Evolutionary conservation across 1,140 invertebrate species (phyloP), one percentile per base, ranked within the genome.

Genomic region (Cotesia chilonis): DNA sequence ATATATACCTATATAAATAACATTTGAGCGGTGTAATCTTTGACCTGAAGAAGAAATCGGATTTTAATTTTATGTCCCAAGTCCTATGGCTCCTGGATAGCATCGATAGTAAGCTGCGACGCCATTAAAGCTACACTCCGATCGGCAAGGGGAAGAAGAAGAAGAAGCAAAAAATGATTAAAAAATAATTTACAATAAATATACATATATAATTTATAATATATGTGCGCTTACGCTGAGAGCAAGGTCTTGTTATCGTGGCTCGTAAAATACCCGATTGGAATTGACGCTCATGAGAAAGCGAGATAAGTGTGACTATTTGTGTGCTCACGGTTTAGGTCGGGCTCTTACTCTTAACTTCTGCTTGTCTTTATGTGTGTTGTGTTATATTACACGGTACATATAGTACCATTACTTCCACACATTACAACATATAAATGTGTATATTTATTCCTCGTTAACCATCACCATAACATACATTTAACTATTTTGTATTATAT

Each of bases 251-350:
- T 65, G 71, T 72, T 72, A 72, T 72, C 71, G 65, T 59, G 20
- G 55, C 71, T 72, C 71, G 71, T 72, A 72, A 72, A 67, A 68
- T 52, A 41, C 67, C 61, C 71, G 71, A 72, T 72, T 72, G 68
- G 67, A 72, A 72, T 72, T 72, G 71, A 68, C 71, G 65, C 55
- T 67, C 71, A 72, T 67, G 65, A 52, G 71, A 72, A 72, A 72
- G 71, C 67, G 57, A 68, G 71, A 72, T 72, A 72, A 72, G 67
- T 47, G 57, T 20, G 17, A 59, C 57, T 59, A 59, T 59, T 59
- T 59, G 57, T 59, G 57, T 20, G 17, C 17, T 59, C 57, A 47
- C 10, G 41, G 41, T 9, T 10, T 47, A 6, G 41, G 41, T 6
- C 41, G 6, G 6, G 41, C 6, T 47, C 41, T 47, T 47, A 10